Base-by-base conservation (phyloP, 2,113 vertebrate genomes). In the Corythornis vintsioides region DNA sequence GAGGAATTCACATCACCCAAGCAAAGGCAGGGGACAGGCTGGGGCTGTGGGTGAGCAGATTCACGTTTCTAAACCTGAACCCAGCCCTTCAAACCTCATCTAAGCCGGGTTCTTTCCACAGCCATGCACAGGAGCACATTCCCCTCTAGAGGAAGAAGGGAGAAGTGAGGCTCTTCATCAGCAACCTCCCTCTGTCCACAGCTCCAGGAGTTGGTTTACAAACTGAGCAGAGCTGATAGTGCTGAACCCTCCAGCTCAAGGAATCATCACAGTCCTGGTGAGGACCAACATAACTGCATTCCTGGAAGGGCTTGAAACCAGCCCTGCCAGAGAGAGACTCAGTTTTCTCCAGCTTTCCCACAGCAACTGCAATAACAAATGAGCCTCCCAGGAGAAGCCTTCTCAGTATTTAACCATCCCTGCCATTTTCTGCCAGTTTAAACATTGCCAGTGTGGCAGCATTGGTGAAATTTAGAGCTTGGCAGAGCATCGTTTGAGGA, bases 111-210 rank as follows among this genome's bases (percentile, higher is more conserved):
- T 48, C 48, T 11, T 15, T 8, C 70, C 15, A 7, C 15, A 45
- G 50, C 45, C 35, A 2, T 1, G 45, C 28, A 59, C 66, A 40
- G 92, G 3, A 53, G 28, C 83, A 87, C 78, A 13, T 31, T 89
- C 59, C 92, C 91, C 94, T 90, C 94, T 92, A 82, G 92, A 84
- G 92, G 95, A 71, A 66, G 71, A 21, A 69, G 9, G 71, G 60
- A 63, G 77, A 73, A 77, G n/a, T 9, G 56, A 72, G 9, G 38
- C n/a, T 81, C 15, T 15, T 35, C 43, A 5, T 7, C 48, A 13
- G 9, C 40, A 45, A 5, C 11, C 0, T 38, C n/a, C 21, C 28
- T 19, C 59, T 7, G 31, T 40, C 17, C 67, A 11, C 29, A 5
- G 65, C 35, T 59, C 75, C 8, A 1, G 35, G 0, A 70, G 31